A percentile compares a stretch with the other conserved stretches of the same genome.
Conservation (phyloP, 2,888 invertebrate genomes). For the Lypha dubia region DNA sequence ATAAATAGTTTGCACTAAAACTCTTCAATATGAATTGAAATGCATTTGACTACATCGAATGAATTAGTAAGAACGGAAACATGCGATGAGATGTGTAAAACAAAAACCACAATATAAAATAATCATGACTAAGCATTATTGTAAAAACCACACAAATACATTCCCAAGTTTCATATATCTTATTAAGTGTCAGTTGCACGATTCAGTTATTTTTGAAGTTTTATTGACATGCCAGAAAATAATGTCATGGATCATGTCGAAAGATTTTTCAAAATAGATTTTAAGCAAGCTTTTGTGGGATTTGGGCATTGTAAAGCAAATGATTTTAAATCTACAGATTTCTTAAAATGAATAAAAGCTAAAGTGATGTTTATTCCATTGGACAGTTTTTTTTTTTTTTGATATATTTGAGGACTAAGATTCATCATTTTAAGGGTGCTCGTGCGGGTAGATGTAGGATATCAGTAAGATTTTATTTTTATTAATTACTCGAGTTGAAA, state of each 20-base stretch:
- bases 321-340: not conserved
- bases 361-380: too few relatives aligned
- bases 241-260: conserved; percentile 38
- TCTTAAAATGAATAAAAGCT: not conserved
- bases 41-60: conserved; percentile 9
- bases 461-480: too few relatives aligned
- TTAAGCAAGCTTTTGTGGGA: not conserved
- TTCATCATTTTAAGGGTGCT: too few relatives aligned
- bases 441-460: too few relatives aligned
- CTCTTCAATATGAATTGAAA: not conserved
- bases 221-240: conserved; percentile 50
- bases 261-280: not conserved
- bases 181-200: conserved; percentile 28
- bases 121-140: conserved; percentile 33
- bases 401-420: too few relatives aligned
- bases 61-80: not conserved
- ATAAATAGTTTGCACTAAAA: not conserved
- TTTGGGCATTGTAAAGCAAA: not conserved
- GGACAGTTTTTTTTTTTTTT: too few relatives aligned
- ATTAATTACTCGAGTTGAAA: too few relatives aligned
- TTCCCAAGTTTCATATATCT: conserved; percentile 8
- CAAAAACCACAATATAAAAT: conserved; percentile 41
- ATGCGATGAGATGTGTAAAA: conserved; percentile 5
- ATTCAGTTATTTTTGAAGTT: conserved; percentile 27
- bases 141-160: not conserved